These are phyloP conservation scores for Scartelaos histophorus DNA, from an alignment of 2,113 vertebrate species.

Conservation along the genomic window DNA sequence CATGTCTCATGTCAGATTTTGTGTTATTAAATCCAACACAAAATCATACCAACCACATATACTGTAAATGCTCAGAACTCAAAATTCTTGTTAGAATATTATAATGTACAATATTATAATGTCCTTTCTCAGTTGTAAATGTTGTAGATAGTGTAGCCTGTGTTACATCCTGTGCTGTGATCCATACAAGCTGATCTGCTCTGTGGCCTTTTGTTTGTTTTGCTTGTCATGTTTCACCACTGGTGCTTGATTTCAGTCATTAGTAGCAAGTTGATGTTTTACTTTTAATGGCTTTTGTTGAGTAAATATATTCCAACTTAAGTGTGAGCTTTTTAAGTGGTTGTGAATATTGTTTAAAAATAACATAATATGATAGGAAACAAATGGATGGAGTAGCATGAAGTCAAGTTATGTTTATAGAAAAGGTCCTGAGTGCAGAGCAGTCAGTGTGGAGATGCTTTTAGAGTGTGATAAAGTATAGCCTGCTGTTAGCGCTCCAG, in stretches of 20 bases:
- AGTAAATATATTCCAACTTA: conserved; percentile 36
- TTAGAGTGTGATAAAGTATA: conserved; percentile 51
- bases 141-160: too few relatives aligned
- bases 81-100: too few relatives aligned
- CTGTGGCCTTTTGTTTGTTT: conserved; percentile 12
- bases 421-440: conserved; percentile 28
- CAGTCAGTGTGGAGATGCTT: conserved; percentile 45
- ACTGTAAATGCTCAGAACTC: too few relatives aligned
- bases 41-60: background rate
- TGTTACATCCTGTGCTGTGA: too few relatives aligned
- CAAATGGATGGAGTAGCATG: too few relatives aligned
- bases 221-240: conserved; percentile 15
- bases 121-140: too few relatives aligned
- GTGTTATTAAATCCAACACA: background rate
- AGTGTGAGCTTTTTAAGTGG: conserved; percentile 30
- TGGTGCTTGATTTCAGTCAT: conserved; percentile 44
- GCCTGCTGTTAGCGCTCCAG: conserved; percentile 37
- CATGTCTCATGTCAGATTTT: background rate
- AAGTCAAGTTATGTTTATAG: too few relatives aligned
- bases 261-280: conserved; percentile 39
- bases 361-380: background rate
- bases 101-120: too few relatives aligned
- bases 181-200: background rate
- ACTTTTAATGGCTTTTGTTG: conserved; percentile 34
- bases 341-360: conserved; percentile 19